Base-by-base conservation (phyloP, 2,888 invertebrate genomes). In the Thymelicus sylvestris region DNA sequence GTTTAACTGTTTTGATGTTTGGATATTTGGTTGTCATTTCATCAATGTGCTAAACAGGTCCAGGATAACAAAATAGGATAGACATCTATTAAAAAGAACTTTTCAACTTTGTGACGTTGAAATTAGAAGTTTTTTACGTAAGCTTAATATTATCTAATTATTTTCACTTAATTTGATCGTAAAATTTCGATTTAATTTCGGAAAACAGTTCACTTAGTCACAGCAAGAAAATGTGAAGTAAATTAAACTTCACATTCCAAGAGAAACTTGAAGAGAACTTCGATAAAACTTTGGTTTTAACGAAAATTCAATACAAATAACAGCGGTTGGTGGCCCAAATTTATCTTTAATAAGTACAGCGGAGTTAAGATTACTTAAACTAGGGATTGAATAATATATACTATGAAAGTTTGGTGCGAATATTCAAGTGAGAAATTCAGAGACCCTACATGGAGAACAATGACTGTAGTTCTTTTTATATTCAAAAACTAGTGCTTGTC, bases 301-400 rank as follows among this genome's bases (percentile, higher is more conserved):
- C 55, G 55, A 55, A 55, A 31, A 55, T 24, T 55, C 55, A 24
- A 55, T 24, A 55, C 55, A 55, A 55, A 55, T 55, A 55, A 55
- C 24, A 55, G 24, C 50, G 50, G 50, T 52, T n/a, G 55, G 55
- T 0, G 55, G 55, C 24, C 12, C 12, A 55, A 55, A 55, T 55
- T 52, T 19, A 24, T 55, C 55, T 55, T 55, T 12, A 55, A 24
- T 55, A 55, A 55, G 24, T 55, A 55, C 10, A 24, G 55, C 24
- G 12, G 55, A 55, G 24, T 15, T 15, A 15, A n/a, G 6, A 19
- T 19, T 55, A 24, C 8, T 55, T 24, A 10, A 4, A 24, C 50
- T 6, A 15, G 6, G 7, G 15, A 15, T 55, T 50, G 15, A 31
- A 31, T 31, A 31, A 5, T 31, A 31, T 31, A 31, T 31, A 31